Conservation (phyloP, 92 coral and sea anemone genomes). For the Porites lobata region DNA sequence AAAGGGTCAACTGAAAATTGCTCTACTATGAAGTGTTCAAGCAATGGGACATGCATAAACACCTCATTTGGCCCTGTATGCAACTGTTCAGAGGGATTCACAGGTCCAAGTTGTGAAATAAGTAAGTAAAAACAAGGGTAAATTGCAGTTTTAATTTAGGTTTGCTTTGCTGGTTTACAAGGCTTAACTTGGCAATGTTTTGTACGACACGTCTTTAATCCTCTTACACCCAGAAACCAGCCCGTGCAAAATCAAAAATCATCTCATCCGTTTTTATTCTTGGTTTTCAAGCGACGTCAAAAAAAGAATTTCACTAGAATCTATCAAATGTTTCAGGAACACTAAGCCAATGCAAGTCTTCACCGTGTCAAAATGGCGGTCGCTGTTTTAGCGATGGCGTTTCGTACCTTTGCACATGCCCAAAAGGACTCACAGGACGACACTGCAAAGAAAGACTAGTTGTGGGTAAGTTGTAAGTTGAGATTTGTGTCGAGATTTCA, state of each 20-base stretch:
- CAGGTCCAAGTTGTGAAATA: conserved; percentile 19
- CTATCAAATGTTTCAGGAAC: background rate
- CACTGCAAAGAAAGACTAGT: background rate
- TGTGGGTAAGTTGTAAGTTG: background rate
- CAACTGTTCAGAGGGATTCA: conserved; percentile 25
- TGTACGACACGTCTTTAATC: too few relatives aligned
- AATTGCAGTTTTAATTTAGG: too few relatives aligned
- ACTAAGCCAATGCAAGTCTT: conserved; percentile 4
- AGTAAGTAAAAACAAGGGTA: conserved; percentile 3
- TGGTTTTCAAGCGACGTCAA: too few relatives aligned
- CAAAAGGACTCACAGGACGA: background rate
- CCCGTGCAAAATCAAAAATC: background rate
- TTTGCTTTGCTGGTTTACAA: too few relatives aligned
- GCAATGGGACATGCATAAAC: conserved; percentile 20
- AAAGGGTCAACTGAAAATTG: background rate
- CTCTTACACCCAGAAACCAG: too few relatives aligned
- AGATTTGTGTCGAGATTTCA: too few relatives aligned
- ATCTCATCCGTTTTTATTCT: background rate
- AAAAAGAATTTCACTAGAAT: background rate
- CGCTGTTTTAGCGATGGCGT: background rate
- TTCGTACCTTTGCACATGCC: conserved; percentile 11
- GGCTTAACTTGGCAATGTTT: too few relatives aligned
- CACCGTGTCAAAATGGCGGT: conserved; percentile 22
- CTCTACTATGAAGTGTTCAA: background rate
- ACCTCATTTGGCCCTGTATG: conserved; percentile 14